These are phyloP conservation scores for honey bee (Apis mellifera) DNA, from an alignment of 1,140 invertebrate genomes.

Conservation along the genomic window DNA sequence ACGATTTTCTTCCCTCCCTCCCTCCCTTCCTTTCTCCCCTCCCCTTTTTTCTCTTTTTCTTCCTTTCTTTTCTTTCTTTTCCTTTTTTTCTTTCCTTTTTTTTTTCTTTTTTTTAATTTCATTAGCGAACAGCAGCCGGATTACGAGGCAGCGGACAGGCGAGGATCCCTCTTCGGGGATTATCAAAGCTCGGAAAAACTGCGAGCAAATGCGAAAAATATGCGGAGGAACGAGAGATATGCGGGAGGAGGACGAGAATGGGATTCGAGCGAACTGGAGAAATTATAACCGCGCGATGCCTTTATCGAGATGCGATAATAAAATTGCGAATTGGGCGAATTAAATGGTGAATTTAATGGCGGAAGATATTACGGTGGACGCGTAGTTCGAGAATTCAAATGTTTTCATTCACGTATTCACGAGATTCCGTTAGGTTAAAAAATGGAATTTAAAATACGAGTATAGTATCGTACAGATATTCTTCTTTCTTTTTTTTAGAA, in stretches of 20 bases:
- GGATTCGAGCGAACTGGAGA: neutral
- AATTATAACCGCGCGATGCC: no score
- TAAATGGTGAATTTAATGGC: no score
- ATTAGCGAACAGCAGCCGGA: conserved; percentile 78
- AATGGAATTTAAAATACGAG: no score
- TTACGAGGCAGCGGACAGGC: conserved; percentile 61
- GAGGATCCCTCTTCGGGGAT: conserved; percentile 74
- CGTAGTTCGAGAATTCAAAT: no score
- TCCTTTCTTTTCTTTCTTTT: conserved; percentile 32
- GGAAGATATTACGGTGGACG: no score
- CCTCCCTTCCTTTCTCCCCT: conserved; percentile 29
- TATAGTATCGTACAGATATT: no score
- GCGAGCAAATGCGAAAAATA: conserved; percentile 67
- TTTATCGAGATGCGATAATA: no score
- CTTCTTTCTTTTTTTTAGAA: no score
- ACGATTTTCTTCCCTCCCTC: conserved; percentile 53
- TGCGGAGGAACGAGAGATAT: conserved; percentile 8
- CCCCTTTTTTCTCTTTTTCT: conserved; percentile 4
- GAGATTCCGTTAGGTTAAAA: no score
- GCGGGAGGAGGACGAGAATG: neutral
- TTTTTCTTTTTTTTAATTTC: conserved; percentile 75
- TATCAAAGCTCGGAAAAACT: conserved; percentile 78
- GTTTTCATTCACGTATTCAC: no score
- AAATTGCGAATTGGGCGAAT: no score
- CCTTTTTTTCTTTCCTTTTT: conserved; percentile 36